These are phyloP conservation scores for Otis tarda DNA, from an alignment of 2,113 vertebrate genomes.

Conservation along the genomic window DNA sequence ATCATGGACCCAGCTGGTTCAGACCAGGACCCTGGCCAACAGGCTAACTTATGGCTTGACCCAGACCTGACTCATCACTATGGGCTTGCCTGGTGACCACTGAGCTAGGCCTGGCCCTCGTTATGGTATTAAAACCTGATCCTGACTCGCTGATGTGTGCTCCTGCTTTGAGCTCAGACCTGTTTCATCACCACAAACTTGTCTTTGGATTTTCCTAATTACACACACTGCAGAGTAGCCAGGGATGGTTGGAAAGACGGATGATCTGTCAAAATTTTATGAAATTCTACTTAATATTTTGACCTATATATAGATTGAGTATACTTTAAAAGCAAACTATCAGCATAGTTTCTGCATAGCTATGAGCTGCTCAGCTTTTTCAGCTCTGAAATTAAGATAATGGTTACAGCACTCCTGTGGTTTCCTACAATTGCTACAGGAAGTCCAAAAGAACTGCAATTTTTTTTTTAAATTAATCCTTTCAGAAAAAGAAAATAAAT, in stretches of 20 bases:
- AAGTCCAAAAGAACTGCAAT: background rate
- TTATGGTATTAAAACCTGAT: background rate
- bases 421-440: background rate
- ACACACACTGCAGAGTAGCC: background rate
- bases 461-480: background rate
- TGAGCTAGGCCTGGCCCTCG: background rate
- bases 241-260: background rate
- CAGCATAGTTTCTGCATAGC: background rate
- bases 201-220: background rate
- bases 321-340: background rate
- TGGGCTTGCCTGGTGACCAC: background rate
- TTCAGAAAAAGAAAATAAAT: slow-evolving; percentile 8
- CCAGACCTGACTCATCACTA: background rate
- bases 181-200: background rate
- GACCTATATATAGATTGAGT: background rate
- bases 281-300: background rate
- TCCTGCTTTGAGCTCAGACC: background rate
- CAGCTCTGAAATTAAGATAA: background rate
- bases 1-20: background rate
- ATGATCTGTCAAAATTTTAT: background rate
- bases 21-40: background rate
- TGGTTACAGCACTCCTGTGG: background rate
- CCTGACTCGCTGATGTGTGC: background rate
- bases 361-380: background rate
- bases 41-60: background rate